Base-by-base conservation (phyloP, 2,113 vertebrate genomes). In the Rousettus leschenaultii region DNA sequence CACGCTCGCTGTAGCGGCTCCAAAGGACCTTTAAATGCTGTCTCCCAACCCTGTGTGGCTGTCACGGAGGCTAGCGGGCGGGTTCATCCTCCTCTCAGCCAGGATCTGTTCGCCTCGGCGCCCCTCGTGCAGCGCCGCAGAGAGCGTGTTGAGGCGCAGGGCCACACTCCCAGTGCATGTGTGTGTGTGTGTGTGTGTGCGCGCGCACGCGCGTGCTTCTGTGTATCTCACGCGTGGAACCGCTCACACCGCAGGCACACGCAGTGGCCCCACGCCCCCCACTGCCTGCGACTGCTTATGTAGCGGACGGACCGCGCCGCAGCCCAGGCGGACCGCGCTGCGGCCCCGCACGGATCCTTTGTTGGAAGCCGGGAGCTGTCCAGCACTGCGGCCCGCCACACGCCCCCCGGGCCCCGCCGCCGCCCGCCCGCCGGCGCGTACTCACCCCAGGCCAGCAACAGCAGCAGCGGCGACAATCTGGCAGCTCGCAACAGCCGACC, bases 361-460 rank as follows among this genome's bases (percentile, higher is more conserved):
- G 97, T 97, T 94, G 83, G 94, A 45, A 59, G 91, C 66, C 7
- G 33, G 74, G 96, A 90, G 82, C 97, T 95, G 90, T 94, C 97
- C 96, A 93, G 96, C 97, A 88, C 43, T 22, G 43, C 75, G 63
- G 63, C 84, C 65, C 9, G 33, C 84, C 48, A 12, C 26, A 35
- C 7, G 15, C 19, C 40, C 30, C n/a, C 38, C 86, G 13, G 24
- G 18, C 59, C n/a, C 51, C 6, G 59, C 65, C 5, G 53, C 53
- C 22, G 18, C n/a, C 89, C 19, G 40, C 24, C 19, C 14, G 55
- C 43, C 35, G 5, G 43, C 45, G 63, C 38, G 40, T 83, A 94
- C 98, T 98, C 96, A 98, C 98, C 97, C 55, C 55, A 95, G 38
- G 92, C 96, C 94, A 97, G 89, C 85, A 98, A 74, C 48, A 97